Evolutionary conservation across 2,113 vertebrate species (phyloP).

Genomic region (Xerus inauris): DNA sequence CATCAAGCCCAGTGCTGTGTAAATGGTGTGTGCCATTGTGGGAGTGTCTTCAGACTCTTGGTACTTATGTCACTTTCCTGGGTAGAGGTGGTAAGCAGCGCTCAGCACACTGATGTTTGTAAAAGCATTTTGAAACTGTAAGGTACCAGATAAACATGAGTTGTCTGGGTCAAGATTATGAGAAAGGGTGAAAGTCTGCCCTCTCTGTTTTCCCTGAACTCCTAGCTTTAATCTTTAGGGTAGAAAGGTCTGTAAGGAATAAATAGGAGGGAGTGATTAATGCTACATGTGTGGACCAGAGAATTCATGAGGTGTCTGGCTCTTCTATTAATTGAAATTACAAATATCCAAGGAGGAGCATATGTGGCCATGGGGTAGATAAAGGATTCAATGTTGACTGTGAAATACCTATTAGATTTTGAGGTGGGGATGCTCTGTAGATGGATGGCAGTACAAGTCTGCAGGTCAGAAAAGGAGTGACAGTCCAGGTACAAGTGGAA

Average conservation of each 20-base stretch:
- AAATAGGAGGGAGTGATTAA: background rate
- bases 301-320: background rate
- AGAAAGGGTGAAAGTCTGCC: background rate
- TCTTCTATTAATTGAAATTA: background rate
- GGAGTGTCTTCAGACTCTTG: background rate
- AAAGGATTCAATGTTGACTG: background rate
- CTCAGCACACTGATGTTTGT: background rate
- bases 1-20: constrained; percentile 45
- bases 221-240: background rate
- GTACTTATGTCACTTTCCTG: background rate
- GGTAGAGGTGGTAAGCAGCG: background rate
- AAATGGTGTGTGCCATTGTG: background rate
- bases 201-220: background rate
- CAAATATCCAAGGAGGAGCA: background rate
- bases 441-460: background rate
- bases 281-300: background rate
- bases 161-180: background rate
- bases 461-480: background rate
- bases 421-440: background rate
- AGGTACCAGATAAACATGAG: background rate
- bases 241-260: background rate
- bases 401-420: background rate
- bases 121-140: background rate
- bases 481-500: background rate
- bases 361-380: background rate